Base-by-base conservation (phyloP, 2,797 vertebrate genomes). In the Hirundo rustica region DNA sequence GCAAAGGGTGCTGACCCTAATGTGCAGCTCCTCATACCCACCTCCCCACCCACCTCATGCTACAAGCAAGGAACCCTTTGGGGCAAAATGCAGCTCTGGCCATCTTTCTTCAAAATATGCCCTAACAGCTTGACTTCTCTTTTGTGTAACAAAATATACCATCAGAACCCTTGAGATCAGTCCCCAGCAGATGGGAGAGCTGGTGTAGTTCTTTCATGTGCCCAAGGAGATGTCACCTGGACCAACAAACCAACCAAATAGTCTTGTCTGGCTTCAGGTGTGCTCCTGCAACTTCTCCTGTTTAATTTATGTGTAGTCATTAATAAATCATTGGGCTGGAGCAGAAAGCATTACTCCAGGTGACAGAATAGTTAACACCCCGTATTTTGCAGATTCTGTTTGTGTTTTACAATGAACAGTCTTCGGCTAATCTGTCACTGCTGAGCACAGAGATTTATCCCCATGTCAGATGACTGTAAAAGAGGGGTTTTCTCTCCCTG, bases 301-400 rank as follows among this genome's bases (percentile, higher is more conserved):
- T 93, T 95, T 92, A 95, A 95, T 95, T 95, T 67, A 94, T 70
- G 13, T 85, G 48, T 76, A 85, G 76, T 77, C 86, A 79, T 95
- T 95, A 95, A 93, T 88, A 94, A 96, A 70, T 86, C 74, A 95
- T 91, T 76, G 55, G n/a, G 48, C 64, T 82, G 76, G 57, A 95
- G 86, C 36, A 96, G 67, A 81, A 90, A 92, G 61, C 71, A 57
- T 95, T 84, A 73, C 74, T 88, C 80, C 67, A 79, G 74, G 80
- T 94, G 90, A 82, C 77, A 70, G 89, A 88, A 86, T 60, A 86
- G 83, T 88, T 88, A 81, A 48, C 45, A 66, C 67, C 92, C 74
- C 58, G 55, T 53, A 2, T 44, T 88, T 72, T 85, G 92, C 64
- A 91, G 78, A 79, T 87, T 92, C 45, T 77, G 5, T 76, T 95